Evolutionary conservation across 2,113 vertebrate genomes (phyloP).

Genomic region (western clawed frog (Xenopus tropicalis)): UCB_Xtro_10.0 CM004447.2:68672001-68672500

Average conservation of each 20-base stretch:
- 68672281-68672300: slow-evolving; percentile 49
- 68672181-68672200: not conserved
- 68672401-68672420: slow-evolving; percentile 39
- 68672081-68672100: not conserved
- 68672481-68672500: slow-evolving; percentile 14
- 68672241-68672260: slow-evolving; percentile 32
- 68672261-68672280: slow-evolving; percentile 42
- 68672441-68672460: slow-evolving; percentile 38
- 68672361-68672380: slow-evolving; percentile 47
- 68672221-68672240: slow-evolving; percentile 48
- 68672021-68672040: too few species aligned
- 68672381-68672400: slow-evolving; percentile 41
- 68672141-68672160: not conserved
- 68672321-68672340: slow-evolving; percentile 44
- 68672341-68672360: slow-evolving; percentile 50
- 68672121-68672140: not conserved
- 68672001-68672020: too few species aligned
- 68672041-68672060: too few species aligned
- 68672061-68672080: not conserved
- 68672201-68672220: slow-evolving; percentile 12
- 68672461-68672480: slow-evolving; percentile 34
- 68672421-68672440: slow-evolving; percentile 36
- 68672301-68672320: slow-evolving; percentile 42
- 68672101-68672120: not conserved
- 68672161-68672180: not conserved